Base-by-base conservation (phyloP, 2,888 invertebrate species). In the Nysson spinosus region DNA sequence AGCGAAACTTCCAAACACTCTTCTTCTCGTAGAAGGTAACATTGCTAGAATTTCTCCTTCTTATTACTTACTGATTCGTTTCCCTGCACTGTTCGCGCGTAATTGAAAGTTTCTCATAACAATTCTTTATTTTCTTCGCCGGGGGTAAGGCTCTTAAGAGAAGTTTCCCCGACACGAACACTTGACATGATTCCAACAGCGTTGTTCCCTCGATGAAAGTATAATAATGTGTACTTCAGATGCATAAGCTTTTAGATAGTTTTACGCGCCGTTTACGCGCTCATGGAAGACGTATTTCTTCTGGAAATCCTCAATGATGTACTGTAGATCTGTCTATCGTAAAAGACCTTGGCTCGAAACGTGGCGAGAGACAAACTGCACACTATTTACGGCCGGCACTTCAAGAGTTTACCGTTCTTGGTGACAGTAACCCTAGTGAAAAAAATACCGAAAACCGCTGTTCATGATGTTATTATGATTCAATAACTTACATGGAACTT, bases 351-450 rank as follows among this genome's bases (percentile, higher is more conserved):
- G 46, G 19, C 24, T 60, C 54, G 40, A 46, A 47, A 40, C 57
- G 64, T 58, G 68, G 66, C 73, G n/a, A 72, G 57, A 58, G 61
- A 68, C 65, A 72, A 71, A 72, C 68, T 52, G 65, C 62, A 24
- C 49, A 14, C 56, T 56, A 68, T 68, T 68, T 71, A 65, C 58
- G 19, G 55, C 40, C 64, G n/a, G n/a, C 55, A 54, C 55, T 68
- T 44, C 42, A 51, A 43, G 44, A 37, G 44, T 67, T 58, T 60
- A 50, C 63, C 56, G 37, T 17, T 11, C 19, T 16, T 17, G 16
- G 37, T 39, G 50, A 19, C 34, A 37, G 6, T 43, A 40, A 2
- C 12, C 12, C 3, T 9, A 6, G 3, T 9, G 40, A 40, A 24
- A 14, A 12, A 12, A 40, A 24, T 20, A 39, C 7, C n/a, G 20